Evolutionary conservation across 2,113 vertebrate genomes (phyloP), one percentile per base, ranked within the genome.

Genomic region (Anser brachyrhynchus): DNA sequence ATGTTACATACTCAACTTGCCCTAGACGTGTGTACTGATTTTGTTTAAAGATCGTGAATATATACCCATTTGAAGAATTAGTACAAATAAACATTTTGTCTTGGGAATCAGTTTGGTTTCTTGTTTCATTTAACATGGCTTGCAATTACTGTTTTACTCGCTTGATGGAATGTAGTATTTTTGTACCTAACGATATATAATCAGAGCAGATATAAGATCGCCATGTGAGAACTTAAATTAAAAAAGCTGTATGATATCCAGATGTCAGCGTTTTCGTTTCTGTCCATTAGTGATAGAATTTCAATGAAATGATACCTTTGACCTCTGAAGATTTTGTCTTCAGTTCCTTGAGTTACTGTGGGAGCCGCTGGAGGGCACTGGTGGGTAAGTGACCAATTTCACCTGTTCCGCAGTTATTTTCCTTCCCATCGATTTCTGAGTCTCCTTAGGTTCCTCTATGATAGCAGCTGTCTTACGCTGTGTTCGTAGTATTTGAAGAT

Each of bases 81-180:
- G 84, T 69, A 95, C 67, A 90, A 98, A 98, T 98, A 98, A 98
- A 98, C 80, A 70, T 87, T 80, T 96, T 94, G 84, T 80, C 70
- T 87, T 82, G 39, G 7, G 62, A 93, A 80, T 85, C 54, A 13
- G 31, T 84, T 35, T 76, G 73, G 49, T 65, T 80, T 84, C n/a
- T 74, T 58, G 72, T 41, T 39, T 88, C 66, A 52, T 61, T 79
- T 84, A 64, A 21, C 29, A 14, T 11, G 23, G 46, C 51, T 92
- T 71, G 31, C 4, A 3, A 55, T 80, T 44, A 29, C 20, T 72
- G 51, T 54, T 87, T 85, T 44, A 65, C 57, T 85, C 44, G 17
- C 67, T 58, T 66, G 39, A 65, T 76, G 69, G 33, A 61, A 54
- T 31, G 33, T 35, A 35, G 51, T 46, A 14, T 14, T 83, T 89